These are phyloP conservation scores for Ovibos moschatus DNA, from an alignment of 2,113 vertebrate species.

Conservation along the genomic window DNA sequence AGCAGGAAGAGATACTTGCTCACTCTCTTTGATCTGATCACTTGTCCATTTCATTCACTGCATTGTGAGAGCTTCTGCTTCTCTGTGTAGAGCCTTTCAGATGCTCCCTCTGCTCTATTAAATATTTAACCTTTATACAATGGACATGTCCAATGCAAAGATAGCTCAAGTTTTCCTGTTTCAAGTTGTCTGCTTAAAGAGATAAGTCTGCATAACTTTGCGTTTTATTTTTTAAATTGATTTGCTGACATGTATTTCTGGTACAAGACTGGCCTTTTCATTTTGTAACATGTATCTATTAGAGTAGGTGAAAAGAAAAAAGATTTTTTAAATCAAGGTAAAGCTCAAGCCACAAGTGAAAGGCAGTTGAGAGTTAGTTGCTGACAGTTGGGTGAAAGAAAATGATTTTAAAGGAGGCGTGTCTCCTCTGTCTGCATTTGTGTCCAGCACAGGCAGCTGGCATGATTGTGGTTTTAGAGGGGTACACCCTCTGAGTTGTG, in stretches of 20 bases:
- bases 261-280: neutral
- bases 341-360: neutral
- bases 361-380: neutral
- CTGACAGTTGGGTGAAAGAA: neutral
- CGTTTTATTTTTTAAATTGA: neutral
- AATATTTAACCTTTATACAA: slow-evolving; percentile 45
- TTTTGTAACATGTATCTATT: neutral
- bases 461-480: neutral
- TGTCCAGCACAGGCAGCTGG: neutral
- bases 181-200: slow-evolving; percentile 57
- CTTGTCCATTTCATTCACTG: slow-evolving; percentile 8
- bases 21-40: neutral
- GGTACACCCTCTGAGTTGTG: neutral
- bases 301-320: neutral
- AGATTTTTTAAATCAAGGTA: neutral
- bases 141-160: slow-evolving; percentile 24
- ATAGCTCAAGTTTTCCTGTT: neutral
- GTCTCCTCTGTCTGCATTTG: neutral
- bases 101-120: neutral
- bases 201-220: slow-evolving; percentile 23
- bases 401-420: neutral
- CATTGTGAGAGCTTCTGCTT: neutral
- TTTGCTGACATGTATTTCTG: neutral
- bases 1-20: neutral
- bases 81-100: neutral